Evolutionary conservation across 2,113 vertebrate genomes (phyloP).

Genomic region (Octodon degus): DNA sequence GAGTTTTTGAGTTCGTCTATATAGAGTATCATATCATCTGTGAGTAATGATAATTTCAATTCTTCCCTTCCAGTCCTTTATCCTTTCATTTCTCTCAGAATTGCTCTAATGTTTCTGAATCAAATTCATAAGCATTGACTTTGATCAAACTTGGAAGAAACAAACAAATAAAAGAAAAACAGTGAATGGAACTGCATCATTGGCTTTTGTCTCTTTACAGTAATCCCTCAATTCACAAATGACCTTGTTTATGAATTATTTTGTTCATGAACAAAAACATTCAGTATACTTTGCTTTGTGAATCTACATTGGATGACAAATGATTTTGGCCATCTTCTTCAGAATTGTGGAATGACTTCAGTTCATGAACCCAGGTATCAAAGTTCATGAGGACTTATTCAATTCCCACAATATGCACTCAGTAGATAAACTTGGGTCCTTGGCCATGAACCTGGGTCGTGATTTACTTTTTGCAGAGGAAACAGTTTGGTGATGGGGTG

Average conservation of each 20-base stretch:
- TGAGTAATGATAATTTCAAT: no score
- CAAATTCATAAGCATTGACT: conserved; percentile 16
- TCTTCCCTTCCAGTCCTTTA: no score
- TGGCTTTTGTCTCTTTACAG: not conserved
- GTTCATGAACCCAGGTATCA: not conserved
- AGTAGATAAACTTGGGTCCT: not conserved
- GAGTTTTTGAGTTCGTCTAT: no score
- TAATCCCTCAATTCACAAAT: not conserved
- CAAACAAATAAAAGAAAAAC: not conserved
- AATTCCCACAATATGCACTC: not conserved
- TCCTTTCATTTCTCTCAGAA: no score
- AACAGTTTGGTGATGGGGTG: not conserved
- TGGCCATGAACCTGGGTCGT: not conserved
- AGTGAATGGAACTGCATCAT: not conserved
- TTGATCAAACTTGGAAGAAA: not conserved
- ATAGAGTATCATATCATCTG: no score
- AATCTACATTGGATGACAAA: not conserved
- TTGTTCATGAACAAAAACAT: not conserved
- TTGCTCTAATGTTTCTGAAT: not conserved
- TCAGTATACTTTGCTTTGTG: not conserved
- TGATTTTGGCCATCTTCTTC: not conserved
- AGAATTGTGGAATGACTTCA: not conserved
- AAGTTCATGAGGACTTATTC: not conserved
- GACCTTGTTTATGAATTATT: not conserved
- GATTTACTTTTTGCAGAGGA: not conserved